Conservation (phyloP, 2,888 invertebrate species). For the Schizaphis graminum region DNA sequence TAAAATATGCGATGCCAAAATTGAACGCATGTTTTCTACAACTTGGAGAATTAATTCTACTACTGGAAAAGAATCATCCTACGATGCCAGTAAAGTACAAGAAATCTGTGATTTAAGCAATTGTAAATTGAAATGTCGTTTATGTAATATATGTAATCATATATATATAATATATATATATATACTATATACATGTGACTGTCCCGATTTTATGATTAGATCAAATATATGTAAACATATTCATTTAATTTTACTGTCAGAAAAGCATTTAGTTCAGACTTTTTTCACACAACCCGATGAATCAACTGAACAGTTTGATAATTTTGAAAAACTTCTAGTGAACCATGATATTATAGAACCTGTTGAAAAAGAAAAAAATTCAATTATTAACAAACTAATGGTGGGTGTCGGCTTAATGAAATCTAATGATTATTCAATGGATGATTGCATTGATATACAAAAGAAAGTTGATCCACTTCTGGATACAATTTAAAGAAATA, state of each 20-base stretch:
- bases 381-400: neutral
- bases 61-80: neutral
- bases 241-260: neutral
- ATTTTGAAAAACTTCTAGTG: neutral
- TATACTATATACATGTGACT: slow-evolving; percentile 42
- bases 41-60: neutral
- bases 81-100: slow-evolving; percentile 15
- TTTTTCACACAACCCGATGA: neutral
- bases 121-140: slow-evolving; percentile 15
- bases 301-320: neutral
- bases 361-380: neutral
- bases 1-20: neutral
- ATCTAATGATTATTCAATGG: neutral
- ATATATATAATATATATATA: too few species aligned
- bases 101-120: slow-evolving; percentile 3
- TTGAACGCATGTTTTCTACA: neutral
- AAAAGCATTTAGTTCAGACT: neutral
- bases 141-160: slow-evolving; percentile 43
- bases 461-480: neutral
- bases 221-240: slow-evolving; percentile 54
- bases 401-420: neutral
- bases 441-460: neutral
- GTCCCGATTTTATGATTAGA: slow-evolving; percentile 32
- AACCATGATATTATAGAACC: neutral
- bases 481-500: neutral